Conservation (phyloP, 2,113 vertebrate genomes). For the Phocoena sinus region DNA sequence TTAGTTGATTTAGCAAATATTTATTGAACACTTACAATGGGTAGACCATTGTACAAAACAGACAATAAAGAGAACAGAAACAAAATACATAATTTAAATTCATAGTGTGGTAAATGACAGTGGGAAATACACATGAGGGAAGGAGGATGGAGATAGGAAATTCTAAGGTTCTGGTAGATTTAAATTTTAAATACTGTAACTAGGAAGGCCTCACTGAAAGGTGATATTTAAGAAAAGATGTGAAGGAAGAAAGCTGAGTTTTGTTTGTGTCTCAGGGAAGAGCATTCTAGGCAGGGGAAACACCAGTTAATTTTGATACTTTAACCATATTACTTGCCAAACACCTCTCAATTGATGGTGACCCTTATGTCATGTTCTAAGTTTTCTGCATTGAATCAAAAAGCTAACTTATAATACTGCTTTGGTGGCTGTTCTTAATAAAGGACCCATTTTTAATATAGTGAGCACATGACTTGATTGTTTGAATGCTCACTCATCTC, state of each 20-base stretch:
- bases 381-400: background rate
- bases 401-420: background rate
- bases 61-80: background rate
- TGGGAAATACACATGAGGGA: background rate
- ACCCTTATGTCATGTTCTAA: background rate
- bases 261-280: background rate
- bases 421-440: background rate
- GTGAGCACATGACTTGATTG: background rate
- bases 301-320: background rate
- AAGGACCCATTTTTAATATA: background rate
- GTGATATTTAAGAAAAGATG: background rate
- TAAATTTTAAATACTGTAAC: background rate
- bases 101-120: background rate
- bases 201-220: background rate
- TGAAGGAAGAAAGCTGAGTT: background rate
- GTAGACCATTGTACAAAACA: background rate
- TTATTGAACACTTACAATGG: background rate
- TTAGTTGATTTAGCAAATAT: background rate
- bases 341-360: background rate
- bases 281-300: background rate
- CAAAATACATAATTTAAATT: background rate
- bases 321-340: background rate
- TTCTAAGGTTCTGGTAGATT: background rate
- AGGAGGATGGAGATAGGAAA: background rate
- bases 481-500: background rate